Conservation (phyloP, 2,113 vertebrate genomes). For the Zingel zingel region DNA sequence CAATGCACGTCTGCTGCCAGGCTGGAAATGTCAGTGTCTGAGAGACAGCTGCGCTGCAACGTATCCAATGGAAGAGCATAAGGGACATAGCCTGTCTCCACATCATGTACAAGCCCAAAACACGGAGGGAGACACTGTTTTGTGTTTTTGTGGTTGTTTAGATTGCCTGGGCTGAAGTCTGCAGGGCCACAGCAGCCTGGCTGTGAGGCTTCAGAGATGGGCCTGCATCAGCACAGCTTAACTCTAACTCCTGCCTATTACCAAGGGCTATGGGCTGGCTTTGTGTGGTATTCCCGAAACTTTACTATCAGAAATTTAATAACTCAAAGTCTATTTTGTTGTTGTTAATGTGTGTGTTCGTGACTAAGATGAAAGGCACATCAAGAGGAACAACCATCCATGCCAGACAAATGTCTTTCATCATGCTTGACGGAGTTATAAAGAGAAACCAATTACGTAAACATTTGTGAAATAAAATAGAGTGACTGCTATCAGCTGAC, state of each 20-base stretch:
- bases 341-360: conserved; percentile 70
- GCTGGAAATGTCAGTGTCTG: conserved; percentile 54
- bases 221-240: conserved; percentile 73
- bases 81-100: conserved; percentile 55
- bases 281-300: conserved; percentile 71
- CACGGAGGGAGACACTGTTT: conserved; percentile 51
- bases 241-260: conserved; percentile 79
- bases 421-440: conserved; percentile 41
- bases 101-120: conserved; percentile 40
- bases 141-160: conserved; percentile 74
- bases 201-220: conserved; percentile 63
- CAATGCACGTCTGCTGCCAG: conserved; percentile 42
- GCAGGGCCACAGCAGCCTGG: conserved; percentile 42
- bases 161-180: conserved; percentile 67
- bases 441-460: conserved; percentile 44
- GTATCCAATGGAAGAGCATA: conserved; percentile 54
- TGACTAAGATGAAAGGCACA: conserved; percentile 72
- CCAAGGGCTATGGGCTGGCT: conserved; percentile 59
- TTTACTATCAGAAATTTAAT: conserved; percentile 75
- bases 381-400: conserved; percentile 15
- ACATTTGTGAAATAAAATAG: conserved; percentile 44
- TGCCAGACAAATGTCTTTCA: conserved; percentile 58
- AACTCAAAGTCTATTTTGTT: conserved; percentile 69
- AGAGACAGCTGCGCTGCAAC: conserved; percentile 52
- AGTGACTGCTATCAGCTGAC: conserved; percentile 21